Percentiles rank a stretch among this genome's conserved stretches.
Evolutionary conservation across 2,797 vertebrate species (phyloP).

Genomic region (Brachymystax lenok): DNA sequence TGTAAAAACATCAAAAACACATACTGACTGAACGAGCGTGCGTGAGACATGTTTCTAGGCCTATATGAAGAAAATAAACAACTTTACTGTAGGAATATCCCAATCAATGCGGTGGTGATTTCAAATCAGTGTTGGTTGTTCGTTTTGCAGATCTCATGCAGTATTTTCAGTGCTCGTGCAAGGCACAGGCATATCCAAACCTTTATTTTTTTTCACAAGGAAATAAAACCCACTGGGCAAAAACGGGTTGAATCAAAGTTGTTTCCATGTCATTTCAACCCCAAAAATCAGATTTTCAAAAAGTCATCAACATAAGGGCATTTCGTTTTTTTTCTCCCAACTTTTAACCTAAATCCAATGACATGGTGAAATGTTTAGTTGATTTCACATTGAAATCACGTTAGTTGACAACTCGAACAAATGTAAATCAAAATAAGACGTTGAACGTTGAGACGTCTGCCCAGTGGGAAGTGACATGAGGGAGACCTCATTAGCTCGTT

Average conservation of each 20-base stretch:
- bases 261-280: too few relatives aligned
- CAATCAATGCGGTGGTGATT: neutral
- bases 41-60: neutral
- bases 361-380: too few relatives aligned
- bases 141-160: neutral
- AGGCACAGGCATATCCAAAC: slow-evolving; percentile 36
- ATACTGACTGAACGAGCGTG: too few relatives aligned
- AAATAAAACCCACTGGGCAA: slow-evolving; percentile 70
- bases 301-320: too few relatives aligned
- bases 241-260: too few relatives aligned
- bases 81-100: neutral
- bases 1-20: neutral
- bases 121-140: neutral
- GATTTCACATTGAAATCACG: too few relatives aligned
- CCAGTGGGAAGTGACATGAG: slow-evolving; percentile 37
- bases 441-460: too few relatives aligned
- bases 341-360: too few relatives aligned
- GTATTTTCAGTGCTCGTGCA: too few relatives aligned
- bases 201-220: slow-evolving; percentile 65
- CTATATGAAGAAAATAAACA: neutral
- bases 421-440: too few relatives aligned
- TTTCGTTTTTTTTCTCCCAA: slow-evolving; percentile 59
- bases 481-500: slow-evolving; percentile 92
- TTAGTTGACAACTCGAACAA: too few relatives aligned
- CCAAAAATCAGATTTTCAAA: too few relatives aligned